Conservation (phyloP, 2,888 invertebrate species). For the Drosophila mimica region DNA sequence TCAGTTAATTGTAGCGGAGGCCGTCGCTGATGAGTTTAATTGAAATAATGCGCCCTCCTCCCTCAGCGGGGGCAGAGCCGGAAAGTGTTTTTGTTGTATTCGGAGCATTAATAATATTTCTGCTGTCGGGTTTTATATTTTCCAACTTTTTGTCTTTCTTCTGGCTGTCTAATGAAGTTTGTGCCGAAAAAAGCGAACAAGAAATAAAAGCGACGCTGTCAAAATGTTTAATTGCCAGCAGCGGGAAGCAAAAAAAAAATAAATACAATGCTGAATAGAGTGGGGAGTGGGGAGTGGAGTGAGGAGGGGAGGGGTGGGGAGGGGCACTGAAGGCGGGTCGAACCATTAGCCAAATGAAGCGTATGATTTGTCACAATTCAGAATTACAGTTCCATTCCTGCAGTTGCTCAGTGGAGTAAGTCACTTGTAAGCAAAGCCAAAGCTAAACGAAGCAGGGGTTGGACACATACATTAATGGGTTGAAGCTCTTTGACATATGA, state of each 20-base stretch:
- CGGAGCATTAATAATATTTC: slow-evolving; percentile 75
- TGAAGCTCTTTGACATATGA: slow-evolving; percentile 49
- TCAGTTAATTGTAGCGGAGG: slow-evolving; percentile 72
- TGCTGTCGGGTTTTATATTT: slow-evolving; percentile 2
- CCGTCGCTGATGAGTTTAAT: slow-evolving; percentile 78
- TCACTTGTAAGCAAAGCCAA: not conserved
- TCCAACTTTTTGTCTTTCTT: slow-evolving; percentile 12
- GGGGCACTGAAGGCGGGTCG: slow-evolving; percentile 5
- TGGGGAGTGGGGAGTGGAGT: too few species aligned
- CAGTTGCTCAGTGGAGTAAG: slow-evolving; percentile 33
- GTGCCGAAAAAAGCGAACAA: slow-evolving; percentile 41
- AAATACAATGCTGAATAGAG: not conserved
- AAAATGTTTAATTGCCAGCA: slow-evolving; percentile 68
- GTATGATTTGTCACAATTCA: slow-evolving; percentile 68
- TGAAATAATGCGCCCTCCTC: slow-evolving; percentile 73
- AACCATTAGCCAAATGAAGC: slow-evolving; percentile 70
- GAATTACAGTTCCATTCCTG: slow-evolving; percentile 35
- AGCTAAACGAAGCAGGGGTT: not conserved
- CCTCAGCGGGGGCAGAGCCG: slow-evolving; percentile 52
- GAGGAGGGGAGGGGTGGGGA: not conserved
- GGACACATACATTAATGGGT: slow-evolving; percentile 39
- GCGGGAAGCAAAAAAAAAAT: slow-evolving; percentile 23
- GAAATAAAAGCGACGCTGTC: slow-evolving; percentile 49
- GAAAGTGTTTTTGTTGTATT: slow-evolving; percentile 59
- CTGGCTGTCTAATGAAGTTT: slow-evolving; percentile 66